These are phyloP conservation scores for Lepisosteus osseus DNA, from an alignment of 2,113 vertebrate genomes.

Conservation along the genomic window DNA sequence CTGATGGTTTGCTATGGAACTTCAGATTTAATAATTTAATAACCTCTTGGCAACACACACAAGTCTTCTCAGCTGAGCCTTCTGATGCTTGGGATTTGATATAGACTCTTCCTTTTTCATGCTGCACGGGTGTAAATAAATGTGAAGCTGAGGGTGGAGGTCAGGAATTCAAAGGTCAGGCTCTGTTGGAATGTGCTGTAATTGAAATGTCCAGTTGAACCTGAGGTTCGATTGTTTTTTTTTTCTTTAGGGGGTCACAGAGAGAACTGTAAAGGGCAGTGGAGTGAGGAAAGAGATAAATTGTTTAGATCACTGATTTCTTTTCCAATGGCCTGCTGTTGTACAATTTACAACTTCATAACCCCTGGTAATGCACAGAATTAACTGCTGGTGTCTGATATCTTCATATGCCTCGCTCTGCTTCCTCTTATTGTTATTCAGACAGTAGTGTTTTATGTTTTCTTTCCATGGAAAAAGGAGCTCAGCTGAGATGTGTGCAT, in stretches of 20 bases:
- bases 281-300: background rate
- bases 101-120: background rate
- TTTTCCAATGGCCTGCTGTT: too few relatives aligned
- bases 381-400: too few relatives aligned
- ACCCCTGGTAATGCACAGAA: too few relatives aligned
- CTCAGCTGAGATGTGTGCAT: too few relatives aligned
- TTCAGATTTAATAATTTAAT: conserved; percentile 58
- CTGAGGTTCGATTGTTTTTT: background rate
- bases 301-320: too few relatives aligned
- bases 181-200: background rate
- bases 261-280: background rate
- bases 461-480: too few relatives aligned
- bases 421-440: too few relatives aligned
- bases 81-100: conserved; percentile 30
- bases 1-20: conserved; percentile 57
- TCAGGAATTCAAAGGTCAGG: background rate
- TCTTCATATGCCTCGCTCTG: too few relatives aligned
- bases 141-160: background rate
- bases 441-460: too few relatives aligned
- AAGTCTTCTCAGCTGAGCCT: conserved; percentile 33
- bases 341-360: too few relatives aligned
- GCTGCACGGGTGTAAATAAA: background rate
- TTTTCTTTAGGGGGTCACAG: background rate
- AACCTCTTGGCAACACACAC: background rate
- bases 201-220: background rate